phyloP scores from a whole-genome alignment of 2,113 vertebrate species.

The Pseudorhombus dupliciocellatus region DNA sequence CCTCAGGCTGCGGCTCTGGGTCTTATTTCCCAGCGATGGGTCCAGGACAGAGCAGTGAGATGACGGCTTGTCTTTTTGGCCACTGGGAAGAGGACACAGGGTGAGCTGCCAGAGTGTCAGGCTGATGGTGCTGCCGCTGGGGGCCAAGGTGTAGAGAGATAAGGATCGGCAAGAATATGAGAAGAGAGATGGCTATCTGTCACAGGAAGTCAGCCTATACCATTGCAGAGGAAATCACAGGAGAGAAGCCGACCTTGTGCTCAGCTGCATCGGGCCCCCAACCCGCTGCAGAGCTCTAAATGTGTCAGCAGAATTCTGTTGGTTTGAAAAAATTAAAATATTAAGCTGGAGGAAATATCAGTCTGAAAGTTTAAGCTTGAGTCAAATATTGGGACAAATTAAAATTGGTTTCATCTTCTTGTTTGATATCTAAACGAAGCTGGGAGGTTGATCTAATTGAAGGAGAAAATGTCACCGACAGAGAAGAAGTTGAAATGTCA shows the following conservation, averaged over 20 bases:
- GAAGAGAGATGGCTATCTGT: slow-evolving; percentile 80
- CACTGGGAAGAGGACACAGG: slow-evolving; percentile 46
- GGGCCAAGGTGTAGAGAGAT: slow-evolving; percentile 74
- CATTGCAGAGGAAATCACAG: slow-evolving; percentile 79
- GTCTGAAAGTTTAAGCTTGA: slow-evolving; percentile 39
- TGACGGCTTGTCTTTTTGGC: slow-evolving; percentile 50
- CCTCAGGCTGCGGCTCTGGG: slow-evolving; percentile 51
- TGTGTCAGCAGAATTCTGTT: too few relatives aligned
- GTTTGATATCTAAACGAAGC: slow-evolving; percentile 40
- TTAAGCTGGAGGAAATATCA: slow-evolving; percentile 28
- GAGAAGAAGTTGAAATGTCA: slow-evolving; percentile 67
- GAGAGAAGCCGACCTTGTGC: slow-evolving; percentile 80
- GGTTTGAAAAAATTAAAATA: slow-evolving; percentile 27
- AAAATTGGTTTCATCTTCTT: slow-evolving; percentile 14
- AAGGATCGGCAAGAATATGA: slow-evolving; percentile 79
- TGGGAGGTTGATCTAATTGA: slow-evolving; percentile 46
- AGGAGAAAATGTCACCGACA: slow-evolving; percentile 65
- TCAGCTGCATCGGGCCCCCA: slow-evolving; percentile 6
- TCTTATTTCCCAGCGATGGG: slow-evolving; percentile 74
- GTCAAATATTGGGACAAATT: slow-evolving; percentile 29
- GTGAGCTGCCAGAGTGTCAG: slow-evolving; percentile 73
- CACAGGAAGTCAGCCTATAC: slow-evolving; percentile 80
- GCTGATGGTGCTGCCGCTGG: slow-evolving; percentile 55
- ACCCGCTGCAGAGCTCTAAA: too few relatives aligned
- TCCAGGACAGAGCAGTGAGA: slow-evolving; percentile 46